phyloP scores from a whole-genome alignment of 1,140 invertebrate genomes.

The Drosophila navojoa region DNA sequence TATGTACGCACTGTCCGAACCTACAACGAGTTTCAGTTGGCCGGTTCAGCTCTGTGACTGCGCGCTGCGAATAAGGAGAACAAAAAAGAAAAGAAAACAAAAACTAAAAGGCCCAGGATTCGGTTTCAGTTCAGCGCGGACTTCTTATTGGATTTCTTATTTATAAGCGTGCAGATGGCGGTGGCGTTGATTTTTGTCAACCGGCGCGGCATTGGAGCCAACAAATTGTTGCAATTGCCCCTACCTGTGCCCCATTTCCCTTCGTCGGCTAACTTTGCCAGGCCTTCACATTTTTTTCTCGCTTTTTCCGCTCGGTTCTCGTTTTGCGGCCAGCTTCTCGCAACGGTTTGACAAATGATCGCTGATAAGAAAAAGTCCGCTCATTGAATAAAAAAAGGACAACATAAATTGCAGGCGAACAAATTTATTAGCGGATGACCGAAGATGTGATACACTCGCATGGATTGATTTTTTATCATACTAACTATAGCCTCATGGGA shows the following conservation, averaged over 20 bases:
- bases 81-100: no score
- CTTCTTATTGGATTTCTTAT: constrained; percentile 24
- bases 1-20: background rate
- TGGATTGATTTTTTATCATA: no score
- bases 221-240: constrained; percentile 65
- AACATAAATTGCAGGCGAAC: constrained; percentile 2
- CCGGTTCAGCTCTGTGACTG: background rate
- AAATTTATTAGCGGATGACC: background rate
- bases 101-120: constrained; percentile 8
- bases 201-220: constrained; percentile 11
- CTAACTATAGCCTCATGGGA: no score
- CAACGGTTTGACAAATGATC: constrained; percentile 65
- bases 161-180: constrained; percentile 19
- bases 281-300: background rate
- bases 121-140: constrained; percentile 25
- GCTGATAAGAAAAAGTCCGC: constrained; percentile 46
- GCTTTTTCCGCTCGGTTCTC: background rate
- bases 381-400: constrained; percentile 13
- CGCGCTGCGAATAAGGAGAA: background rate
- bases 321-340: constrained; percentile 2
- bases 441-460: background rate
- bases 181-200: constrained; percentile 38
- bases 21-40: constrained; percentile 18
- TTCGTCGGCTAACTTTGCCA: background rate
- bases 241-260: constrained; percentile 10